Evolutionary conservation across 2,888 invertebrate genomes (phyloP), one percentile per base, ranked within the genome.

Genomic region (Tiliacea aurago): DNA sequence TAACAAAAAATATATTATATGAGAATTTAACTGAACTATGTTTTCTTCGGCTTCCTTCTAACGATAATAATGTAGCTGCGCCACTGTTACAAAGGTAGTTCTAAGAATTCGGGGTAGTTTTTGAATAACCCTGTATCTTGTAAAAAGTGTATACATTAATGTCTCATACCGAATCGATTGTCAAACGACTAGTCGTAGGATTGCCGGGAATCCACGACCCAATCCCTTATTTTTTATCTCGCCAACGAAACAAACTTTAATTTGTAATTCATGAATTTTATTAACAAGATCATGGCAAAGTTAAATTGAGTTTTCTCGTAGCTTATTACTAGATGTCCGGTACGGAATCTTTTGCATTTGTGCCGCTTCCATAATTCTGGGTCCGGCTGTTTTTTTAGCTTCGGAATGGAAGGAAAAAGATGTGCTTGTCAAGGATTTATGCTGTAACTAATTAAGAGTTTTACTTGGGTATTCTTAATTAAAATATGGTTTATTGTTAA

Each of bases 221-320:
- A 49, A 80, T n/a, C 23, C 53, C n/a, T 77, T 78, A 68, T 63
- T 70, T 78, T 82, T 80, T 69, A 61, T 63, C 64, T 58, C 58
- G 11, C 63, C 65, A 62, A 71, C 72, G 72, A 77, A 86, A 76
- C 83, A 90, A 91, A 87, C 90, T 91, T 90, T 90, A 79, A 93
- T 94, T 93, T 92, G 92, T 93, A 92, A 94, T 94, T 94, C 93
- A 92, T 93, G 91, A 93, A 93, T 92, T 91, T 91, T 90, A 91
- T 91, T 91, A 93, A 87, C 89, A 91, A 92, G 87, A 91, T 89
- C 83, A 83, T 83, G 81, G 62, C 53, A 66, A 93, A 93, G 91
- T 94, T 92, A 90, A 92, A 94, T 93, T 91, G 93, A 92, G 91
- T 93, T 93, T 90, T 82, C 89, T 86, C 89, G 90, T 88, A 81